Conservation (phyloP, 2,113 vertebrate genomes). For the Actenoides hombroni region DNA sequence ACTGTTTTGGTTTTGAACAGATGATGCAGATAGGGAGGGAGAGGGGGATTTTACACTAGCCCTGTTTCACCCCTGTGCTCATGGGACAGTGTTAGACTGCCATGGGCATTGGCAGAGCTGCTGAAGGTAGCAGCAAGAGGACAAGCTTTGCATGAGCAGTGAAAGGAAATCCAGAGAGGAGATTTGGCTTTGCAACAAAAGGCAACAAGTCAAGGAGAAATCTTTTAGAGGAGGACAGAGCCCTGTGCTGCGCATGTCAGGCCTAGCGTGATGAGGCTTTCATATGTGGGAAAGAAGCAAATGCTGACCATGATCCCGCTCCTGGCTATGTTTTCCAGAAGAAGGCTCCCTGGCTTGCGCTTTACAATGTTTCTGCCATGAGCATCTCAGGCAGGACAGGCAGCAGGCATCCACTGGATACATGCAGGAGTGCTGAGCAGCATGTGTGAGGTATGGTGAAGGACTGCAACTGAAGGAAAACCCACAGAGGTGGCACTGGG, state of each 20-base stretch:
- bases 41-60: neutral
- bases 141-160: neutral
- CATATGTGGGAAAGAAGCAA: neutral
- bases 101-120: neutral
- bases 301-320: neutral
- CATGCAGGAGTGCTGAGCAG: neutral
- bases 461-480: neutral
- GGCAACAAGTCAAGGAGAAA: neutral
- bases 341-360: neutral
- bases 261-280: neutral
- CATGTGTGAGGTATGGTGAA: accelerated
- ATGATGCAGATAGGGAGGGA: neutral
- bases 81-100: neutral
- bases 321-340: neutral
- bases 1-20: neutral
- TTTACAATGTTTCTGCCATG: neutral
- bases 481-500: neutral
- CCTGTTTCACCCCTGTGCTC: neutral
- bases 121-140: neutral
- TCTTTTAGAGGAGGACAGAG: neutral
- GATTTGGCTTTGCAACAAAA: neutral
- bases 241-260: neutral
- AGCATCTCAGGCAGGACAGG: neutral
- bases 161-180: neutral
- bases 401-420: neutral